Conservation (phyloP, 2,113 vertebrate species). For the Anser brachyrhynchus region DNA sequence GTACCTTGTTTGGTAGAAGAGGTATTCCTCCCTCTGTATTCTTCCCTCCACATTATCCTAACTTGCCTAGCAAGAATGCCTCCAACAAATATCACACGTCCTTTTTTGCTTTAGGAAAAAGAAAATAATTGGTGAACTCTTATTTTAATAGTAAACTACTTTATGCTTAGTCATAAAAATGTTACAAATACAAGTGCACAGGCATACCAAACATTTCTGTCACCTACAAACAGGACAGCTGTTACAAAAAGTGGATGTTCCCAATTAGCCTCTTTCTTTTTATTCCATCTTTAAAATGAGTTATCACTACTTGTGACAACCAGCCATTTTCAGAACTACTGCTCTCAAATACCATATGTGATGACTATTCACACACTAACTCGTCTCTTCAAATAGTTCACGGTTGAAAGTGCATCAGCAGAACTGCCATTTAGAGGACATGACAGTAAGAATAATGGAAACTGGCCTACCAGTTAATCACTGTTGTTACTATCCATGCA, state of each 20-base stretch:
- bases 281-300: background rate
- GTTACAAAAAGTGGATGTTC: background rate
- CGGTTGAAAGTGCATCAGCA: background rate
- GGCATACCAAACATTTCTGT: conserved; percentile 7
- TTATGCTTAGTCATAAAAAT: conserved; percentile 25
- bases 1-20: background rate
- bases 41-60: background rate
- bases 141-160: conserved; percentile 45
- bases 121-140: conserved; percentile 5
- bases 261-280: background rate
- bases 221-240: background rate
- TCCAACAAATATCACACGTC: background rate
- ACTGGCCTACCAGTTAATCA: background rate
- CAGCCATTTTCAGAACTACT: background rate
- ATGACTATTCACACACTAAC: background rate
- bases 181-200: conserved; percentile 20
- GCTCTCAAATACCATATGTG: background rate
- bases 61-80: background rate
- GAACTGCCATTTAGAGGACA: background rate
- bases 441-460: background rate
- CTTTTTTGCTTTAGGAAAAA: conserved; percentile 2
- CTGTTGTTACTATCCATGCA: background rate
- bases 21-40: background rate
- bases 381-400: background rate
- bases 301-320: background rate